A percentile compares a stretch with the other conserved stretches of the same genome.
Conservation (phyloP, 2,888 invertebrate genomes). For the Aelia acuminata region DNA sequence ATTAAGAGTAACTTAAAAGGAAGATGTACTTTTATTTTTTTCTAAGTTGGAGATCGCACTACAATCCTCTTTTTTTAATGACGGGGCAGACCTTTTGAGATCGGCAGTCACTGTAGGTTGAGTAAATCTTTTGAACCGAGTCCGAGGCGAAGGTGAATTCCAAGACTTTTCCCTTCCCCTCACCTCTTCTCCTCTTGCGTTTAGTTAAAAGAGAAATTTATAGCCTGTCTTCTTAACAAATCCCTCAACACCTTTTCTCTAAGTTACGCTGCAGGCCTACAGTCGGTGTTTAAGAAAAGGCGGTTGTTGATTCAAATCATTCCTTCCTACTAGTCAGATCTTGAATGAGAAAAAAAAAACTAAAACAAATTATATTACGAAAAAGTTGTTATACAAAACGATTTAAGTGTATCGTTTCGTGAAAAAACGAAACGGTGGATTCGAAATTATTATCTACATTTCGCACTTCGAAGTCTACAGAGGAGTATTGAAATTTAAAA, state of each 20-base stretch:
- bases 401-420: too few relatives aligned
- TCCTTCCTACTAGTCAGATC: too few relatives aligned
- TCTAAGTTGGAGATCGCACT: not conserved
- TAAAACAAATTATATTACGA: too few relatives aligned
- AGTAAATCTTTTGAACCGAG: not conserved
- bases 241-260: not conserved
- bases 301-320: too few relatives aligned
- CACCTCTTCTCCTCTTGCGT: not conserved
- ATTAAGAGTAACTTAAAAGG: not conserved
- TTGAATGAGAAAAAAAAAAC: too few relatives aligned
- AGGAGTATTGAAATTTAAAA: too few relatives aligned
- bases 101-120: not conserved
- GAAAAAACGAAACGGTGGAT: too few relatives aligned
- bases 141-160: not conserved
- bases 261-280: not conserved
- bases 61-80: slow-evolving; percentile 1
- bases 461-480: too few relatives aligned
- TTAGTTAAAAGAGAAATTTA: not conserved
- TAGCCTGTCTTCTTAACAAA: not conserved
- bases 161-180: not conserved
- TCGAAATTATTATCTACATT: too few relatives aligned
- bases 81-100: not conserved
- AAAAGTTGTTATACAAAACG: too few relatives aligned
- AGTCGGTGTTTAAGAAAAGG: too few relatives aligned
- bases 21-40: not conserved